Evolutionary conservation across 1,140 invertebrate genomes (phyloP), one percentile per base, ranked within the genome.

Genomic region (Drosophila pandora): DNA sequence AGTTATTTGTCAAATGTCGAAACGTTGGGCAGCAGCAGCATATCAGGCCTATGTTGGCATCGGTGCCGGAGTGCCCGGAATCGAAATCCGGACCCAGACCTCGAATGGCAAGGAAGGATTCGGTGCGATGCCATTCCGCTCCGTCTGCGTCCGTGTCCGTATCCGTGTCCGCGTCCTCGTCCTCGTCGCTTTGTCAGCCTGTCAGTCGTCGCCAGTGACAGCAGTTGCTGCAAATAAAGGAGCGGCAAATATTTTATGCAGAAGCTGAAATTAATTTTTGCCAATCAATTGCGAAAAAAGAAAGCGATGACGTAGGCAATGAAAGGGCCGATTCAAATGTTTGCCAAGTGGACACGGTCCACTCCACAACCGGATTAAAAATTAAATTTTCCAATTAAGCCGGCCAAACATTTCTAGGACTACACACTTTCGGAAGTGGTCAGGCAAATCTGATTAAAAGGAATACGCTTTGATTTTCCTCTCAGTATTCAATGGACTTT

Each of bases 1-100:
- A 87, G 83, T 87, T 87, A 88, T 88, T 87, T 87, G 78, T 70
- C 82, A 87, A 87, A 85, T 71, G 82, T 85, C 75, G 83, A 67
- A 88, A 64, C 47, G 73, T 67, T 75, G 74, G 60, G 50, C 75
- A 55, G 56, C 48, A 65, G 50, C 75, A 55, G 56, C 48, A 65
- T 43, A 69, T 69, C 41, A 23, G 57, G 45, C 61, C 71, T 59
- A 76, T 65, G 39, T 17, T 52, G 30, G 37, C 54, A 58, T 55
- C 57, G 55, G 39, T 17, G 28, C 2, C 53, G 53, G 10, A 30
- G n/a, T 43, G 34, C 34, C 34, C 41, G 41, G 41, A 43, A 17
- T 21, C 23, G 47, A 54, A 58, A 58, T 47, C 62, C 34, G 55
- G 54, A 22, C 28, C 39, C 28, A 54, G 48, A 57, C 47, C 43